These are phyloP conservation scores for Aleiodes leptofemur DNA, from an alignment of 2,888 invertebrate species.

Conservation along the genomic window DNA sequence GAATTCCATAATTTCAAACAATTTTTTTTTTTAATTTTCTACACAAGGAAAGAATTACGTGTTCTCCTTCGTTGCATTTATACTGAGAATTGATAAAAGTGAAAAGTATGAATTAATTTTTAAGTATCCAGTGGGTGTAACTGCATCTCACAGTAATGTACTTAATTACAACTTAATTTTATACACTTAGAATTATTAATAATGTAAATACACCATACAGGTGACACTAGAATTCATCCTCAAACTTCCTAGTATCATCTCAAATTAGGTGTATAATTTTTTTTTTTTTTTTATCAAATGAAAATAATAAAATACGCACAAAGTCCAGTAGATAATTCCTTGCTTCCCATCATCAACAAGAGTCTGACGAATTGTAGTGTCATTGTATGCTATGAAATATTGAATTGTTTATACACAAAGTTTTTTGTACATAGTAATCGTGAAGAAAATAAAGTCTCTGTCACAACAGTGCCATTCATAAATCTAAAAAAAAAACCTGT, in stretches of 20 bases:
- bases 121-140: constrained; percentile 8
- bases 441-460: constrained; percentile 62
- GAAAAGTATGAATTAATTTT: not conserved
- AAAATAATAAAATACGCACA: too few species aligned
- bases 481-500: constrained; percentile 47
- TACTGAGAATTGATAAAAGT: constrained; percentile 35
- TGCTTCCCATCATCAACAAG: not conserved
- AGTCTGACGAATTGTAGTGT: not conserved
- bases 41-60: constrained; percentile 2
- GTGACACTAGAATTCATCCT: constrained; percentile 48
- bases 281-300: too few species aligned
- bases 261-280: not conserved
- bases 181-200: constrained; percentile 27
- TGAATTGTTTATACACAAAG: constrained; percentile 49
- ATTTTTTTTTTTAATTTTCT: not conserved
- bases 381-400: constrained; percentile 11
- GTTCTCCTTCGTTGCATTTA: constrained; percentile 35
- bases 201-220: constrained; percentile 61
- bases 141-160: constrained; percentile 30
- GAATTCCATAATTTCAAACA: not conserved
- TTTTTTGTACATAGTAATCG: constrained; percentile 56
- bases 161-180: constrained; percentile 9
- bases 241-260: not conserved
- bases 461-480: constrained; percentile 61
- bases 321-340: too few species aligned